Conservation (phyloP, 2,113 vertebrate genomes). For the Oncorhynchus nerka region DNA sequence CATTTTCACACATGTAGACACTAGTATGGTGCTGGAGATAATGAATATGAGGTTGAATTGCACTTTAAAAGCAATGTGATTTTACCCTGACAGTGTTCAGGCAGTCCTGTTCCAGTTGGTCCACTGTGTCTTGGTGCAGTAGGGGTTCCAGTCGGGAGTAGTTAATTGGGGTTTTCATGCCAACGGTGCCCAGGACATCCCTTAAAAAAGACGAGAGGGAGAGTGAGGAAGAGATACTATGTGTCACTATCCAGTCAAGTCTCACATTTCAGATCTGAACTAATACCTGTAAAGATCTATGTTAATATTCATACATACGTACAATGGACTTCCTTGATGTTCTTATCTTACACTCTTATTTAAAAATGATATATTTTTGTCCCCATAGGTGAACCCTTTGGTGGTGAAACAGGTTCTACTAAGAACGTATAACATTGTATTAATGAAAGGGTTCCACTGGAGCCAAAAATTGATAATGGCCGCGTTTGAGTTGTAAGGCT, state of each 20-base stretch:
- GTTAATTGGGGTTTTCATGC: conserved; percentile 58
- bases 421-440: too few species aligned
- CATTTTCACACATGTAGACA: too few species aligned
- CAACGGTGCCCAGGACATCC: conserved; percentile 71
- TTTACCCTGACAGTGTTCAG: conserved; percentile 70
- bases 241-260: neutral
- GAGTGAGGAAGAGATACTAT: neutral
- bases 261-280: neutral
- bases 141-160: conserved; percentile 67
- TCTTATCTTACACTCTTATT: neutral
- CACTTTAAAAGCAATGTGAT: neutral
- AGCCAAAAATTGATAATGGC: too few species aligned
- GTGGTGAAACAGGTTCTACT: too few species aligned
- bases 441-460: too few species aligned
- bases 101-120: conserved; percentile 73
- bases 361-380: neutral
- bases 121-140: conserved; percentile 67
- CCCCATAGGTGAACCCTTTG: too few species aligned
- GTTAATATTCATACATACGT: neutral
- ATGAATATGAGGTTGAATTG: too few species aligned
- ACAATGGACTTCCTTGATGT: neutral
- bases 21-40: too few species aligned
- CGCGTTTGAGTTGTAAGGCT: too few species aligned
- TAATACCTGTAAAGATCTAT: neutral
- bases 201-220: conserved; percentile 35